Conservation (phyloP, 37 sponge, comb jelly and placozoan genomes). For the Beroe ovata region DNA sequence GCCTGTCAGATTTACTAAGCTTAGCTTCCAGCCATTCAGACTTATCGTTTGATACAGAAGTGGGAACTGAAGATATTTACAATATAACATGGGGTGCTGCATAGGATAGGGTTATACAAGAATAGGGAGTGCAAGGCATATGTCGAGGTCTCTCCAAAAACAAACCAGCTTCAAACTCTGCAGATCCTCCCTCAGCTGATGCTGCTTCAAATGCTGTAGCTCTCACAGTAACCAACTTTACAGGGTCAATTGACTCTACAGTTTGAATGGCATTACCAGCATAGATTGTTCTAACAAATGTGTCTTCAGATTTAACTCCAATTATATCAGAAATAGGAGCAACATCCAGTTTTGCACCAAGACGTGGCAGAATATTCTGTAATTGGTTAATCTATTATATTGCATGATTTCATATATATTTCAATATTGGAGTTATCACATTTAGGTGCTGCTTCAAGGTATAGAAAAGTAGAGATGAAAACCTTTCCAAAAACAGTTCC, state of each 20-base stretch:
- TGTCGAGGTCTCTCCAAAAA: too few species aligned
- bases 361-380: constrained; percentile 85
- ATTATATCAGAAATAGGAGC: constrained; percentile 93
- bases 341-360: constrained; percentile 92
- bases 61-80: background rate
- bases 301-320: constrained; percentile 80
- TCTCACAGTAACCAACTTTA: constrained; percentile 89
- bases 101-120: too few species aligned
- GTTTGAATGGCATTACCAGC: constrained; percentile 89
- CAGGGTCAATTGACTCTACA: constrained; percentile 79
- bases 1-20: constrained; percentile 87
- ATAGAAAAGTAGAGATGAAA: too few species aligned
- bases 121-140: too few species aligned
- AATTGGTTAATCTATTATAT: background rate
- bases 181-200: constrained; percentile 72
- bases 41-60: constrained; percentile 13
- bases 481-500: constrained; percentile 97
- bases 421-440: too few species aligned
- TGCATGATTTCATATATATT: too few species aligned
- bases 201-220: constrained; percentile 92
- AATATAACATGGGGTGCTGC: too few species aligned
- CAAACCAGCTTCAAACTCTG: constrained; percentile 72
- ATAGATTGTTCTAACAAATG: constrained; percentile 89
- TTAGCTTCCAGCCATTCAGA: constrained; percentile 82
- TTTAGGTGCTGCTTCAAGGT: too few species aligned